These are phyloP conservation scores for Epinephelus fuscoguttatus DNA, from an alignment of 2,113 vertebrate genomes.

Conservation along the genomic window DNA sequence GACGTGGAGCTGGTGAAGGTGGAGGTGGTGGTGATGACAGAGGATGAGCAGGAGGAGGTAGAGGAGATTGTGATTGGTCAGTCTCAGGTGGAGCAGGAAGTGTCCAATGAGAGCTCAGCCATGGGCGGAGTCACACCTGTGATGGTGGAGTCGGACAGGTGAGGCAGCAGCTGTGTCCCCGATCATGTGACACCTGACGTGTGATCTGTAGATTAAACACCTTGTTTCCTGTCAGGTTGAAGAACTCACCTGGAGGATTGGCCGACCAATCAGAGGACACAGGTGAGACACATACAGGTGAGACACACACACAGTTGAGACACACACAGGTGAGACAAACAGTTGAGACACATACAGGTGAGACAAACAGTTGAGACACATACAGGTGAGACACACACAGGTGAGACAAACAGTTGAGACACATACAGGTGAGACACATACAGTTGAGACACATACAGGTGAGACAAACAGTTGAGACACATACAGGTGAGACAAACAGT, in stretches of 20 bases:
- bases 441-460: too few species aligned
- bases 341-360: background rate
- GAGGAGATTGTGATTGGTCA: conserved; percentile 38
- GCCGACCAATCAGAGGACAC: conserved; percentile 32
- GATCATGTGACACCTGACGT: too few species aligned
- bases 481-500: too few species aligned
- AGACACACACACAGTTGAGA: too few species aligned
- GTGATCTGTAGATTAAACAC: background rate
- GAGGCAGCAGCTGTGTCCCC: conserved; percentile 9
- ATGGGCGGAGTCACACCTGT: background rate
- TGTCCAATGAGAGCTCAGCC: conserved; percentile 24
- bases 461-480: background rate
- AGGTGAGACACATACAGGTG: conserved; percentile 7
- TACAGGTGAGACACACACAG: too few species aligned
- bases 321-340: background rate
- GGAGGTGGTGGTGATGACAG: conserved; percentile 58
- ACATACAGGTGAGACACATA: too few species aligned
- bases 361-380: background rate
- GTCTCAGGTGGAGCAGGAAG: background rate
- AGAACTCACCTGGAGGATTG: conserved; percentile 40
- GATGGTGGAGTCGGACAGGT: conserved; percentile 42
- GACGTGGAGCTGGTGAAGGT: conserved; percentile 55
- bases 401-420: too few species aligned
- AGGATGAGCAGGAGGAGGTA: conserved; percentile 46
- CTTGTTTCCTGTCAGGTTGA: conserved; percentile 31